phyloP scores from a whole-genome alignment of 2,113 vertebrate species.

The Marcusenius ussheri region DNA sequence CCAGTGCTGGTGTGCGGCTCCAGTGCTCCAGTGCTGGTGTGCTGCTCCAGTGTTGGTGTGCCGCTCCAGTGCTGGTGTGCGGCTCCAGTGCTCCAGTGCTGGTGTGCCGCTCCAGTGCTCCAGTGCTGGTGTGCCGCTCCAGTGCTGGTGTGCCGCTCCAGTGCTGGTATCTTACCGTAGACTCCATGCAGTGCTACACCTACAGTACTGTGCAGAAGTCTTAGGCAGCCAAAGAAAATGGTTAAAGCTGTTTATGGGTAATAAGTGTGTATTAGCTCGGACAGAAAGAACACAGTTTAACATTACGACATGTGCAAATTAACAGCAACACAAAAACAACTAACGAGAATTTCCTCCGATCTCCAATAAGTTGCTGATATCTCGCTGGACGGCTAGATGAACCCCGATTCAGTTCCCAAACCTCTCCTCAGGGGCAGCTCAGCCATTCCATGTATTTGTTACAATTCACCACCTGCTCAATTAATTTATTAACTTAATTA shows the following conservation, averaged over 20 bases:
- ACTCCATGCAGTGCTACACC: not conserved
- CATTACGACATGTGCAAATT: not conserved
- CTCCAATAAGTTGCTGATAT: not conserved
- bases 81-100: constrained; percentile 20
- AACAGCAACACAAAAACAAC: not conserved
- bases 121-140: constrained; percentile 16
- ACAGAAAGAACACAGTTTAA: not conserved
- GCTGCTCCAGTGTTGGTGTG: constrained; percentile 20
- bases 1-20: not conserved
- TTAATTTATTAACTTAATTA: not conserved
- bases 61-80: not conserved
- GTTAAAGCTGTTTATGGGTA: not conserved
- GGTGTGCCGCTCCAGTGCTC: not conserved
- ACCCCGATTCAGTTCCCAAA: not conserved
- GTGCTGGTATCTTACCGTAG: not conserved
- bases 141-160: not conserved
- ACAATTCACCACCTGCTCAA: not conserved
- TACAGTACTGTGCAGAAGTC: not conserved
- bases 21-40: not conserved
- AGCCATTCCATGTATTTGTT: not conserved
- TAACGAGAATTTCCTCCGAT: not conserved
- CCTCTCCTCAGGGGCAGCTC: not conserved
- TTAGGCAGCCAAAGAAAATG: not conserved
- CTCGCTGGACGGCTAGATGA: not conserved
- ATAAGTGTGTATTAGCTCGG: not conserved